Evolutionary conservation across 2,113 vertebrate species (phyloP).

Genomic region (Telmatochromis sp.): DNA sequence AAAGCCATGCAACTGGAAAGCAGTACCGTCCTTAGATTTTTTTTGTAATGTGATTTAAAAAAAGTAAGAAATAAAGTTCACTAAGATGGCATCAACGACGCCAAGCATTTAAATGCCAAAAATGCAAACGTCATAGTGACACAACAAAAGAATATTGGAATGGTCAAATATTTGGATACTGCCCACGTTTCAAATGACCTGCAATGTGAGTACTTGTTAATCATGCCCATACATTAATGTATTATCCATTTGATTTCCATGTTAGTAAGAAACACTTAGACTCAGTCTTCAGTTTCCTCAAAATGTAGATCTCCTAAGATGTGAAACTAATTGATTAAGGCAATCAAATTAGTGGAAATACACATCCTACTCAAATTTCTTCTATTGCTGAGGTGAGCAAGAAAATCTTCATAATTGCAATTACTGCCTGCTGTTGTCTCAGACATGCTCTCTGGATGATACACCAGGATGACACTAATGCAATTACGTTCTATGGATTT

Average conservation of each 20-base stretch:
- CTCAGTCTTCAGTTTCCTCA: not conserved
- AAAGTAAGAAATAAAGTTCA: not conserved
- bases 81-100: not conserved
- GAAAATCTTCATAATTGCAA: slow-evolving; percentile 27
- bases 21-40: not conserved
- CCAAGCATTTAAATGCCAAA: not conserved
- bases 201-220: not conserved
- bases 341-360: slow-evolving; percentile 23
- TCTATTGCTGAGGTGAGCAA: slow-evolving; percentile 10
- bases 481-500: slow-evolving; percentile 5
- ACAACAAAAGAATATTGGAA: not conserved
- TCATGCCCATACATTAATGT: not conserved
- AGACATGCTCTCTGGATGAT: slow-evolving; percentile 14
- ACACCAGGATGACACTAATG: not conserved
- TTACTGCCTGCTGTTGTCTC: not conserved
- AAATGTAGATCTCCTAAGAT: not conserved
- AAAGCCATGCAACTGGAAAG: not conserved
- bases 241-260: not conserved
- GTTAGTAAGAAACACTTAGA: not conserved
- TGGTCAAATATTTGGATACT: not conserved
- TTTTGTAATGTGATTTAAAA: not conserved
- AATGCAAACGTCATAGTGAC: not conserved
- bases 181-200: not conserved
- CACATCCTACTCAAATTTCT: not conserved
- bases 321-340: slow-evolving; percentile 27